phyloP scores from a whole-genome alignment of 23 tunicate genomes.

The Ascidia mentula region DNA sequence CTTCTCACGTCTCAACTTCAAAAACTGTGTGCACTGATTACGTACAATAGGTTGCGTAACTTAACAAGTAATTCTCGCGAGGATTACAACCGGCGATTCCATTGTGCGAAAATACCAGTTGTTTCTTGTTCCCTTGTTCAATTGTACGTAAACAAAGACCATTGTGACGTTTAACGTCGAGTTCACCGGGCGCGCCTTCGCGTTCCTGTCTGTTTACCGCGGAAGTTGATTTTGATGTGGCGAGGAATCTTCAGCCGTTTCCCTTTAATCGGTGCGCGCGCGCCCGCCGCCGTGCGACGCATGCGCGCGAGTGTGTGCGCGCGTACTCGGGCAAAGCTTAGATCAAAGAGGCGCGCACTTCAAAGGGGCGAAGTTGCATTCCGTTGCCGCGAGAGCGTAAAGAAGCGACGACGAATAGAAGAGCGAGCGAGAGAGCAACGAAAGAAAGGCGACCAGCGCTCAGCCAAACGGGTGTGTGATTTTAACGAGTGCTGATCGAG shows the following conservation, averaged over 20 bases:
- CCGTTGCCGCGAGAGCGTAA: constrained; percentile 29
- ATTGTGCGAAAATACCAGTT: too few species aligned
- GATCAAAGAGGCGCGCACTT: constrained; percentile 8
- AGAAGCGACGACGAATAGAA: constrained; percentile 1
- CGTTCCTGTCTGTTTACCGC: constrained; percentile 18
- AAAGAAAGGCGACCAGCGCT: neutral
- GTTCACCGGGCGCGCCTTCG: constrained; percentile 8
- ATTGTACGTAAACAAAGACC: neutral
- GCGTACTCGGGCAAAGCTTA: neutral
- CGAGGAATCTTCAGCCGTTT: constrained; percentile 7
- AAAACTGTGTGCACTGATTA: too few species aligned
- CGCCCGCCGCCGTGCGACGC: neutral
- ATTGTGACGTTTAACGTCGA: constrained; percentile 8
- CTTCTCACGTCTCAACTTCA: too few species aligned
- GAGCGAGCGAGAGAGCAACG: neutral
- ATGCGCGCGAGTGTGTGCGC: constrained; percentile 5
- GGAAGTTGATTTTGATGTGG: constrained; percentile 33
- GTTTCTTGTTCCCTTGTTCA: too few species aligned
- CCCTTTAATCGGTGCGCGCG: constrained; percentile 25
- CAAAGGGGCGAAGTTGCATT: constrained; percentile 23
- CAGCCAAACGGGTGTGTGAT: constrained; percentile 2
- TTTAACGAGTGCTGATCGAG: constrained; percentile 13
- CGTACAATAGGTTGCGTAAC: too few species aligned
- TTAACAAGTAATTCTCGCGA: too few species aligned
- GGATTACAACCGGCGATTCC: too few species aligned